Evolutionary conservation across 2,888 invertebrate species (phyloP).

Genomic region (Chrysomela aeneicollis): DNA sequence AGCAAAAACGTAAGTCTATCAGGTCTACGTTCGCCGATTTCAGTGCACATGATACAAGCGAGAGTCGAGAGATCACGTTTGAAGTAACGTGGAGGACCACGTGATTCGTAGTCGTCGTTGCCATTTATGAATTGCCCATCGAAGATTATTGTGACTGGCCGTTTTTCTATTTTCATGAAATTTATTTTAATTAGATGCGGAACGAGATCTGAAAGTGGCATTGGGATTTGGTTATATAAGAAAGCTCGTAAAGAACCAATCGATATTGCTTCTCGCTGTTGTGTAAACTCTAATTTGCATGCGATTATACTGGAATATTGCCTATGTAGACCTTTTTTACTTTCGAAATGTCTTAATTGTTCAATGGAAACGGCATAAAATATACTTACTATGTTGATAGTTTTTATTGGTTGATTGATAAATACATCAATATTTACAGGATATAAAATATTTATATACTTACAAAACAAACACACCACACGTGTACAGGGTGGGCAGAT

Average conservation of each 20-base stretch:
- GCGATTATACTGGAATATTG: neutral
- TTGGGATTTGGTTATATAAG: slow-evolving; percentile 36
- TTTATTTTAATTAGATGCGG: slow-evolving; percentile 21
- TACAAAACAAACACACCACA: too few species aligned
- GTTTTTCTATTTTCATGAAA: slow-evolving; percentile 33
- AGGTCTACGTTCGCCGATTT: slow-evolving; percentile 42
- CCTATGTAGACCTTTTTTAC: neutral
- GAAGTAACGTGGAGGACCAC: slow-evolving; percentile 60
- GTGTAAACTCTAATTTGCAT: slow-evolving; percentile 1
- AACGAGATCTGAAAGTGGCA: slow-evolving; percentile 33
- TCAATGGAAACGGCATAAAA: too few species aligned
- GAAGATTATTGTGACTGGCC: slow-evolving; percentile 41
- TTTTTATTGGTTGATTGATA: too few species aligned
- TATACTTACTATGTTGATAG: too few species aligned
- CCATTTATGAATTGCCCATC: slow-evolving; percentile 41
- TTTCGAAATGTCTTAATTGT: too few species aligned
- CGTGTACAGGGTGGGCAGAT: too few species aligned
- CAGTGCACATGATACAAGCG: slow-evolving; percentile 51
- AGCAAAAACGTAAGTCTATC: slow-evolving; percentile 43
- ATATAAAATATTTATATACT: too few species aligned
- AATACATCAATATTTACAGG: too few species aligned
- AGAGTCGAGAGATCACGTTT: slow-evolving; percentile 55
- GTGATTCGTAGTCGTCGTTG: slow-evolving; percentile 49
- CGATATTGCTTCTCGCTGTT: neutral
- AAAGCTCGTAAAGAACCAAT: slow-evolving; percentile 25